phyloP scores from a whole-genome alignment of 2,113 vertebrate species.

The Isichthys henryi region DNA sequence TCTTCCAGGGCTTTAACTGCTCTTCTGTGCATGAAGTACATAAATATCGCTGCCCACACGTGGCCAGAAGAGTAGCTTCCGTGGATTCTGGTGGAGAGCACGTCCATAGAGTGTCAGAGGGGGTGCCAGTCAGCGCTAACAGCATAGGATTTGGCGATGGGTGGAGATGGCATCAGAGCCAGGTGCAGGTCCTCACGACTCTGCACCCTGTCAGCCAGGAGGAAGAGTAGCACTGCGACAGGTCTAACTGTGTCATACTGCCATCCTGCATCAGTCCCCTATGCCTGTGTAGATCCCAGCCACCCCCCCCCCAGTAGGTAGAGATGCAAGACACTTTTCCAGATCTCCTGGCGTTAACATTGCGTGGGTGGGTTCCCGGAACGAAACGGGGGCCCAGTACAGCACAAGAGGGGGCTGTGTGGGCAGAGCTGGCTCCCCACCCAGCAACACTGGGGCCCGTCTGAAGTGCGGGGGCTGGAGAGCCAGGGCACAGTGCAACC shows the following conservation, averaged over 20 bases:
- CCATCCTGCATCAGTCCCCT: background rate
- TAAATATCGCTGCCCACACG: slow-evolving; percentile 4
- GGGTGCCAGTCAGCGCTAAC: background rate
- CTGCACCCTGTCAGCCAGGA: background rate
- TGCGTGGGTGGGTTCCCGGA: background rate
- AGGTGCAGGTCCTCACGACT: background rate
- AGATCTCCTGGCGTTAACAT: background rate
- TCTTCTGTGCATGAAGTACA: background rate
- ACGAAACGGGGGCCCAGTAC: background rate
- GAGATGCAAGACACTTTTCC: background rate
- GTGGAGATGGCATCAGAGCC: background rate
- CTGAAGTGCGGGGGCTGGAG: background rate
- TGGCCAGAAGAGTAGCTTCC: background rate
- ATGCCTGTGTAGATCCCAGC: background rate
- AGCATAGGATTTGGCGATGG: background rate
- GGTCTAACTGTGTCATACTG: background rate
- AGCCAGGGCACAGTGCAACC: background rate
- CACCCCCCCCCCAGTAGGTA: background rate
- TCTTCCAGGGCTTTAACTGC: background rate
- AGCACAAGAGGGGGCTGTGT: background rate
- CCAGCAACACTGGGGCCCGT: background rate
- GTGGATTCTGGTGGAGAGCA: background rate
- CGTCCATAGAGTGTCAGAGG: background rate
- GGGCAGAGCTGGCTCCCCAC: background rate
- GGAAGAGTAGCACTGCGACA: background rate